Percentiles rank a stretch among this genome's conserved stretches.
Conservation (phyloP, 2,888 invertebrate species). For the Gandaritis pyraliata region DNA sequence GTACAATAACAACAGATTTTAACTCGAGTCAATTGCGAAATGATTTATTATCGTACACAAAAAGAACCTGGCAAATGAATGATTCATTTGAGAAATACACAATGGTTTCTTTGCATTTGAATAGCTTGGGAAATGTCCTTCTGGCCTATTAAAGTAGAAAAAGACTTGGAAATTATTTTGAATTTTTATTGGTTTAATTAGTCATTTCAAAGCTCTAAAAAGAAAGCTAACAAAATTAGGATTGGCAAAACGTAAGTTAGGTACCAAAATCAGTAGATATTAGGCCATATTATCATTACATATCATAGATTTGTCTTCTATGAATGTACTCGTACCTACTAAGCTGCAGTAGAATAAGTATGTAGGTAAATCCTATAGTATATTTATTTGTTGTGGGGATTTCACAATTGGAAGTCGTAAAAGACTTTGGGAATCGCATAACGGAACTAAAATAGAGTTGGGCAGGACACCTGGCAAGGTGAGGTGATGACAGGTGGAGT, state of each 20-base stretch:
- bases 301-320: too few species aligned
- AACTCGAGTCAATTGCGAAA: slow-evolving; percentile 10
- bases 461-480: too few species aligned
- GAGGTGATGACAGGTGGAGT: too few species aligned
- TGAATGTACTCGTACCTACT: too few species aligned
- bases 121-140: slow-evolving; percentile 12
- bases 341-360: too few species aligned
- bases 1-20: neutral
- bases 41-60: slow-evolving; percentile 23
- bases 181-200: slow-evolving; percentile 14
- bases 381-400: too few species aligned
- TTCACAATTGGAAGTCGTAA: too few species aligned
- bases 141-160: slow-evolving; percentile 10
- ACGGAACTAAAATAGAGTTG: too few species aligned
- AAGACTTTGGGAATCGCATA: too few species aligned
- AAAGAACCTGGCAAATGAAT: slow-evolving; percentile 25
- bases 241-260: neutral
- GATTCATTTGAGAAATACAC: slow-evolving; percentile 21
- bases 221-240: neutral
- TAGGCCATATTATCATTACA: too few species aligned
- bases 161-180: slow-evolving; percentile 3
- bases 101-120: slow-evolving; percentile 22
- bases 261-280: neutral
- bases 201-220: neutral
- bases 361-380: too few species aligned